A percentile compares a stretch with the other conserved stretches of the same genome.
Evolutionary conservation across 2,888 invertebrate genomes (phyloP).

Genomic region (Melanostoma mellinum): DNA sequence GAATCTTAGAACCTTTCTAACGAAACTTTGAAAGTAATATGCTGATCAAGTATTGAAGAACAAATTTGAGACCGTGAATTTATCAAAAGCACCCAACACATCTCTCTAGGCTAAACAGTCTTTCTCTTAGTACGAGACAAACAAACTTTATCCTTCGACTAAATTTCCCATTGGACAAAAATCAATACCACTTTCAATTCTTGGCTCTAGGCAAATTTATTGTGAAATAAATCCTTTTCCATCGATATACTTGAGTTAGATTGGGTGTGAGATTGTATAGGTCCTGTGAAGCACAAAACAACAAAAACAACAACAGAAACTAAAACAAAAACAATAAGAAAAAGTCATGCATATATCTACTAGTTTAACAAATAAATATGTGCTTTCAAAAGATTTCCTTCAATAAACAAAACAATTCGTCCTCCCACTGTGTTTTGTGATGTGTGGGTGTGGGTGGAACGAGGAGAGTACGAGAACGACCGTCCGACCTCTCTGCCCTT

Average conservation of each 20-base stretch:
- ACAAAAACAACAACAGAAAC: too few species aligned
- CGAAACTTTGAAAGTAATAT: too few species aligned
- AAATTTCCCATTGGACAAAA: slow-evolving; percentile 2
- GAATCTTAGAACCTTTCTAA: too few species aligned
- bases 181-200: slow-evolving; percentile 16
- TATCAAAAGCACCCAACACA: slow-evolving; percentile 3
- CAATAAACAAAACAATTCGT: slow-evolving; percentile 43
- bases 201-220: slow-evolving; percentile 12
- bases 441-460: too few species aligned
- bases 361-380: slow-evolving; percentile 36
- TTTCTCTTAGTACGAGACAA: not conserved
- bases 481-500: not conserved
- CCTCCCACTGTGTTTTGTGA: not conserved
- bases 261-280: too few species aligned
- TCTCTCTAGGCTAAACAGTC: not conserved
- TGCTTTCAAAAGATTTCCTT: slow-evolving; percentile 34
- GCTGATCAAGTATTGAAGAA: not conserved
- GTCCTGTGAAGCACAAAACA: too few species aligned
- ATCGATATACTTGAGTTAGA: not conserved
- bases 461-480: not conserved
- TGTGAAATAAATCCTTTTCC: not conserved
- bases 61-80: not conserved
- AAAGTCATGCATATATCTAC: slow-evolving; percentile 21
- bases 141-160: not conserved
- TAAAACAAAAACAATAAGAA: not conserved